Conservation (phyloP, 2,797 vertebrate genomes). For the Manis crassicaudata region DNA sequence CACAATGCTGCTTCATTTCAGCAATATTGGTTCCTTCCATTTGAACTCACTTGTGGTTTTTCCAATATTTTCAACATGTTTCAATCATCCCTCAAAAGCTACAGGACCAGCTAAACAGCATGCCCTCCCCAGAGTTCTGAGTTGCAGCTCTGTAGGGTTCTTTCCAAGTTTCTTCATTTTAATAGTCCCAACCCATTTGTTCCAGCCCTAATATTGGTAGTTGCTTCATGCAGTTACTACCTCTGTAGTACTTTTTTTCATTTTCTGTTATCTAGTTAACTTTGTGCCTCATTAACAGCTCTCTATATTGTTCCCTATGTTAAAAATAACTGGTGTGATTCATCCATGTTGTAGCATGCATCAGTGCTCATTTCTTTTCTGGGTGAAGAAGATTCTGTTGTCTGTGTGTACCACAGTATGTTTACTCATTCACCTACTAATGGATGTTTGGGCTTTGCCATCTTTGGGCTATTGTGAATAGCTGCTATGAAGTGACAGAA, state of each 20-base stretch:
- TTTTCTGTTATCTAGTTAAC: background rate
- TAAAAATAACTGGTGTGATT: too few species aligned
- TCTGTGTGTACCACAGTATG: background rate
- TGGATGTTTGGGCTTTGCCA: background rate
- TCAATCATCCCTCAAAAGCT: background rate
- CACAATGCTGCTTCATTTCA: background rate
- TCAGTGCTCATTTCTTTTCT: background rate
- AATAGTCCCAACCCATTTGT: background rate
- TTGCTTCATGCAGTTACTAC: too few species aligned
- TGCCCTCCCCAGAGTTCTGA: background rate
- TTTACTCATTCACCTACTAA: background rate
- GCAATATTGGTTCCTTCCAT: background rate
- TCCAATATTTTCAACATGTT: background rate
- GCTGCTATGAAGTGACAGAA: background rate
- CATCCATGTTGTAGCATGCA: too few species aligned
- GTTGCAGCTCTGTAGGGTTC: background rate
- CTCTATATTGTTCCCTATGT: too few species aligned
- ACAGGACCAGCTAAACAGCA: background rate
- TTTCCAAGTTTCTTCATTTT: background rate
- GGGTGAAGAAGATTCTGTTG: background rate
- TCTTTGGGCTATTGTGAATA: background rate
- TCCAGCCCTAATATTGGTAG: too few species aligned
- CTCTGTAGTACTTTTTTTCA: background rate
- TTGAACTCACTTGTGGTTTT: background rate
- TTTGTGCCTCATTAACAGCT: background rate